These are phyloP conservation scores for Metalampra italica DNA, from an alignment of 2,888 invertebrate species.

Conservation along the genomic window DNA sequence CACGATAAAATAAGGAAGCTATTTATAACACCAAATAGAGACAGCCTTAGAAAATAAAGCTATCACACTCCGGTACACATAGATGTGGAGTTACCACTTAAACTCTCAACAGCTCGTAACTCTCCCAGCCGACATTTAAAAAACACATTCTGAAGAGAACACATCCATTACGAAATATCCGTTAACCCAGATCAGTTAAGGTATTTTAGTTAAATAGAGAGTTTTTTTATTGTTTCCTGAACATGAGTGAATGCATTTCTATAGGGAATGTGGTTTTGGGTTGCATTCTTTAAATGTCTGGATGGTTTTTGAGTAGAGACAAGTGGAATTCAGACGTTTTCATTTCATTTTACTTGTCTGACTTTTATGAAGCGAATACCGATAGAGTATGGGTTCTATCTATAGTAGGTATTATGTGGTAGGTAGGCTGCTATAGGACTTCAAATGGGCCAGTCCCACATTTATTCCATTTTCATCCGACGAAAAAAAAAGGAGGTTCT, in stretches of 20 bases:
- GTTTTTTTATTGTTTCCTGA: constrained; percentile 5
- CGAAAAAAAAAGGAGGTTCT: too few relatives aligned
- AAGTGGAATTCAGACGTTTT: not conserved
- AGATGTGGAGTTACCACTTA: constrained; percentile 1
- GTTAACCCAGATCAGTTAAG: constrained; percentile 16
- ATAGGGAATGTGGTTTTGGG: not conserved
- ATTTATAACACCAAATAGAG: not conserved
- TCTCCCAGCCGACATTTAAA: constrained; percentile 8
- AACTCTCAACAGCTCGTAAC: constrained; percentile 10
- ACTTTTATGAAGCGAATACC: too few relatives aligned
- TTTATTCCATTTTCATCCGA: too few relatives aligned
- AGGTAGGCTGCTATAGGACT: too few relatives aligned
- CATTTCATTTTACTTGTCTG: too few relatives aligned
- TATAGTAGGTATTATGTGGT: too few relatives aligned
- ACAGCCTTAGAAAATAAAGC: not conserved
- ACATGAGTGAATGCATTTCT: constrained; percentile 1
- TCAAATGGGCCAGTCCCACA: too few relatives aligned
- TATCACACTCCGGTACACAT: not conserved
- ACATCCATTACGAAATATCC: constrained; percentile 13
- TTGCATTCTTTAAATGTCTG: constrained; percentile 1
- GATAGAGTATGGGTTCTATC: too few relatives aligned
- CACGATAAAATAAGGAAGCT: too few relatives aligned
- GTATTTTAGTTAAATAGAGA: constrained; percentile 1
- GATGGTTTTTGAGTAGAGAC: not conserved
- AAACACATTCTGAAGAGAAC: constrained; percentile 2